A percentile compares a stretch with the other conserved stretches of the same genome.
Evolutionary conservation across 1,140 invertebrate species (phyloP).

Genomic region (Drosophila ohnishii): DNA sequence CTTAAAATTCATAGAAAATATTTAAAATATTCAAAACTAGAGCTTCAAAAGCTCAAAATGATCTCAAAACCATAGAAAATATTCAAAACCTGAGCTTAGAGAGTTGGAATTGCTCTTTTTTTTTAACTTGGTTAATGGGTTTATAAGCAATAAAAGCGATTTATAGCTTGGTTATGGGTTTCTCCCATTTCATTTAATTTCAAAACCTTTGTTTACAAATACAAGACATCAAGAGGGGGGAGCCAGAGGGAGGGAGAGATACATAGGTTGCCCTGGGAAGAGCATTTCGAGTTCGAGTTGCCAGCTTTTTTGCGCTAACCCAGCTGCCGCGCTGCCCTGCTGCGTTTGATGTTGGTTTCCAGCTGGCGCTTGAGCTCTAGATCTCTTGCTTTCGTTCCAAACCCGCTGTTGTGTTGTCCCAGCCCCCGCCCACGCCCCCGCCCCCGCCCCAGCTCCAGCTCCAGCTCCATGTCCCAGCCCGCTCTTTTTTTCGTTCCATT

Average conservation of each 20-base stretch:
- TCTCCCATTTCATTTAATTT: not conserved
- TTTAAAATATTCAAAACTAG: too few species aligned
- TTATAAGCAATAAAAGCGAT: too few species aligned
- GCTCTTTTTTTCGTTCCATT: constrained; percentile 4
- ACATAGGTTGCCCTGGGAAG: not conserved
- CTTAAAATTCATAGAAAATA: too few species aligned
- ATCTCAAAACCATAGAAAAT: too few species aligned
- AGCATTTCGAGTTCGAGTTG: constrained; percentile 9
- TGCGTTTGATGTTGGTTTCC: constrained; percentile 13
- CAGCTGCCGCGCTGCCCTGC: not conserved
- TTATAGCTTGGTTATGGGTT: not conserved
- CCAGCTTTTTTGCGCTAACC: not conserved
- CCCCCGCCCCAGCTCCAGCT: too few species aligned
- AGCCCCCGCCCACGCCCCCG: not conserved
- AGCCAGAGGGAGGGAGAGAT: not conserved
- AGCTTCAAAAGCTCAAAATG: too few species aligned
- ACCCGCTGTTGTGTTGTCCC: not conserved
- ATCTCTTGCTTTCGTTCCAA: not conserved
- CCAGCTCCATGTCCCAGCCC: not conserved
- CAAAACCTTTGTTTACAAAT: not conserved
- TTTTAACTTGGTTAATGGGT: not conserved
- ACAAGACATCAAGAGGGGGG: not conserved
- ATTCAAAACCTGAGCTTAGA: too few species aligned
- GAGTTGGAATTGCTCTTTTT: not conserved
- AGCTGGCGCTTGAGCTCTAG: constrained; percentile 10